Evolutionary conservation across 2,113 vertebrate genomes (phyloP).

Genomic region (Pterocles gutturalis): DNA sequence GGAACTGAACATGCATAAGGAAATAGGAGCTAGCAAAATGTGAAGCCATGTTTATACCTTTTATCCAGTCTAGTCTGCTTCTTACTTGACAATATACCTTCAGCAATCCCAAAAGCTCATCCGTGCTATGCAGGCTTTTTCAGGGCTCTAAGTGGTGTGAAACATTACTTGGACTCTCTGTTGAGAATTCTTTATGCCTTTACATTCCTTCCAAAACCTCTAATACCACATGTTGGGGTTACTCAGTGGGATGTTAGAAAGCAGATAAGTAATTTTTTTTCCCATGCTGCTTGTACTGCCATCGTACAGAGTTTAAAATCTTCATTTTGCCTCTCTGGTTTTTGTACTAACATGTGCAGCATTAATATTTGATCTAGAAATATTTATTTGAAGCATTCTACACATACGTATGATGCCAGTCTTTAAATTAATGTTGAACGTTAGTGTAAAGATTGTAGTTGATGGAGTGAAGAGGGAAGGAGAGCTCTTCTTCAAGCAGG

Average conservation of each 20-base stretch:
- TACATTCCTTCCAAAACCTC: neutral
- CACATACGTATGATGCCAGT: neutral
- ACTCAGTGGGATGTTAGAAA: constrained; percentile 3
- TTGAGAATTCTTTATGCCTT: neutral
- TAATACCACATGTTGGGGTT: neutral
- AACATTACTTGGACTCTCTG: neutral
- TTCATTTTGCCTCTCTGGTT: neutral
- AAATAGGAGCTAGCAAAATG: neutral
- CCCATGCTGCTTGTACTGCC: neutral
- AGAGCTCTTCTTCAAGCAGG: neutral
- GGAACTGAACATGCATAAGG: neutral
- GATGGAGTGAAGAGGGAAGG: neutral
- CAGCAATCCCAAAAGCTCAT: neutral
- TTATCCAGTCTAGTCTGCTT: neutral
- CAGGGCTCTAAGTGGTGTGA: neutral
- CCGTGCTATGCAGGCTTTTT: neutral
- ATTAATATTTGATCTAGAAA: constrained; percentile 24
- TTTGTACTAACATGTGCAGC: neutral
- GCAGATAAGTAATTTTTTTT: neutral
- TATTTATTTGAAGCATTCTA: neutral
- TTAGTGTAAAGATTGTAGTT: neutral
- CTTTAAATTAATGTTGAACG: neutral
- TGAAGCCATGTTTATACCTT: neutral
- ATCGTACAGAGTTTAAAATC: neutral
- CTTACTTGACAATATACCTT: neutral